Conservation (phyloP, 2,888 invertebrate species). For the Eristalinus sepulchralis region DNA sequence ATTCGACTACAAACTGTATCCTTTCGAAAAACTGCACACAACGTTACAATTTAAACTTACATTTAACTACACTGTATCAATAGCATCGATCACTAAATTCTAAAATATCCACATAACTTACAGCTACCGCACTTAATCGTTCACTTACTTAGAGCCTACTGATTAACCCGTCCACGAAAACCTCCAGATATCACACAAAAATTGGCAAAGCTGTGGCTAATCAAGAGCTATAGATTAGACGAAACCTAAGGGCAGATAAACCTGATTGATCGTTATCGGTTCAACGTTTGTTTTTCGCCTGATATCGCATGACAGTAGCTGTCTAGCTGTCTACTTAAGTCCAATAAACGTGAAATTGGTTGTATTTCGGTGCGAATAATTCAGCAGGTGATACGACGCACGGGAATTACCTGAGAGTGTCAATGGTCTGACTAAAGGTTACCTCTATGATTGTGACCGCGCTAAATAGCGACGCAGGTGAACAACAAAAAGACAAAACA, state of each 20-base stretch:
- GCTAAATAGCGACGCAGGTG: background rate
- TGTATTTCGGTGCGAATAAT: background rate
- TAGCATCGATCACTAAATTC: background rate
- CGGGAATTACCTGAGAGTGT: background rate
- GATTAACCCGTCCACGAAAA: background rate
- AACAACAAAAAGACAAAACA: background rate
- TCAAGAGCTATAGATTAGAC: conserved; percentile 5
- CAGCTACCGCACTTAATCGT: background rate
- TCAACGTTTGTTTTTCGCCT: background rate
- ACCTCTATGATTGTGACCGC: background rate
- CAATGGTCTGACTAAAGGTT: background rate
- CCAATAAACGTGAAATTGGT: background rate
- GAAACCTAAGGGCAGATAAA: conserved; percentile 7
- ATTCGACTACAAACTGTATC: too few relatives aligned
- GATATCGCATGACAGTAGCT: background rate
- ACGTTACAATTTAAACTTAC: background rate
- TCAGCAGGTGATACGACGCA: background rate
- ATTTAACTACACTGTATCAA: background rate
- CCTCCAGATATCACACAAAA: background rate
- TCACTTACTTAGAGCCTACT: background rate
- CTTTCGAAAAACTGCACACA: background rate
- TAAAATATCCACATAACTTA: background rate
- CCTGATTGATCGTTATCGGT: conserved; percentile 9
- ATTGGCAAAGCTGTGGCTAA: background rate
- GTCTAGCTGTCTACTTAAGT: background rate